Evolutionary conservation across 2,888 invertebrate genomes (phyloP), one percentile per base, ranked within the genome.

Genomic region (Perizoma affinitatum): DNA sequence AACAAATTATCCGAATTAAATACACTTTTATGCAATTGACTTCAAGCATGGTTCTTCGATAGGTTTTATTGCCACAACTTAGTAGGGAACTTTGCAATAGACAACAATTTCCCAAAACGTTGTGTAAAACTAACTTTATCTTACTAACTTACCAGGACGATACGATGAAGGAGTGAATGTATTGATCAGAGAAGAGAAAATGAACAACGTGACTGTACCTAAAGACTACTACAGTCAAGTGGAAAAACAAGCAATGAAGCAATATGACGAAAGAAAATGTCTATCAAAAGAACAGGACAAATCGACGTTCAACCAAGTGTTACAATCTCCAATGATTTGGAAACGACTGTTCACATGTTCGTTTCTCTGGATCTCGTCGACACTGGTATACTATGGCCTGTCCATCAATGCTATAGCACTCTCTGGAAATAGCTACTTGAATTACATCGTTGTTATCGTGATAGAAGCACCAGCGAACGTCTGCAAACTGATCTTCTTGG

Each of bases 391-490:
- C 80, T 97, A 96, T 68, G 97, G 97, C 0, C 84, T 97, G 38
- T 96, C 96, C 0, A 92, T 97, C 45, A 96, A 96, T 77, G 95
- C 97, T 0, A 96, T 96, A 49, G 93, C 95, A 5, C 82, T 97
- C 34, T 94, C 95, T 11, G 96, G 96, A 1, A 95, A 96, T 72
- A 95, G 95, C 72, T 96, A 96, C 74, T 75, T 95, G 47, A 97
- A 96, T 78, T 97, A 97, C 70, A 95, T 96, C 6, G 94, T 78
- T 74, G 93, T 83, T 81, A 93, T 85, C 79, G 91, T 84, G 0
- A 94, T 96, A 34, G 96, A 96, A 79, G 94, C 96, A n/a, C 96
- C 96, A 0, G 96, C 95, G 0, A 96, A 96, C 77, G 84, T 95
- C 6, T 79, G 94, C 74, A 95, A 95, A 44, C 91, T 94, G 69